Base-by-base conservation (phyloP, 2,888 invertebrate species). In the Congeria kusceri region DNA sequence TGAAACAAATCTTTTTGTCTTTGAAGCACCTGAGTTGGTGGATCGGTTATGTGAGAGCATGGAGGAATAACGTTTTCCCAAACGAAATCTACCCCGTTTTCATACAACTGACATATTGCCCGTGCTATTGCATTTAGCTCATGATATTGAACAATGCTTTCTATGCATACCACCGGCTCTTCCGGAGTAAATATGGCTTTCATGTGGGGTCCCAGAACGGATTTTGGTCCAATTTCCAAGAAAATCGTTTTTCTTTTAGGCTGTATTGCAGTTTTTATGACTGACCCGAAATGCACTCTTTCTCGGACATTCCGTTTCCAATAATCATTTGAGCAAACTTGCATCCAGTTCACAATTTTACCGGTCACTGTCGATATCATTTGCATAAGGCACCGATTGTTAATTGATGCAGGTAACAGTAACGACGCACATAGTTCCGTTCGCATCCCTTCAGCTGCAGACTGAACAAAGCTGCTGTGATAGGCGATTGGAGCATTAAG, bases 201-300 rank as follows among this genome's bases (percentile, higher is more conserved):
- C 5, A 76, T 44, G 56, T 82, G 82, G 1, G 75, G 76, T 20
- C 53, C 49, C 2, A 82, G 63, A 0, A 78, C 88, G 15, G 89
- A 89, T 56, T 73, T 84, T 28, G 89, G 90, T 11, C 90, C 90
- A 27, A 91, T 86, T 71, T 91, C 91, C 9, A 91, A 46, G 73
- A 86, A 85, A 7, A 90, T 59, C 62, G 83, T 87, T n/a, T 61
- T 67, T 1, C 58, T 65, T 2, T 62, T 70, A 27, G 61, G 56
- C 0, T 71, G 44, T 1, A 69, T 63, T 7, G 84, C 66, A 32
- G 75, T 53, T 61, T 69, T 20, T 9, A 89, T 73, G 1, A 85
- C 86, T 46, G 86, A 72, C 46, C 73, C 69, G 57, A 91, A 89
- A 0, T 62, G 47, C 0, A 90, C 90, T n/a, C 88, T 87, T 46